These are phyloP conservation scores for Drosophila tristis DNA, from an alignment of 1,140 invertebrate genomes.

Conservation along the genomic window DNA sequence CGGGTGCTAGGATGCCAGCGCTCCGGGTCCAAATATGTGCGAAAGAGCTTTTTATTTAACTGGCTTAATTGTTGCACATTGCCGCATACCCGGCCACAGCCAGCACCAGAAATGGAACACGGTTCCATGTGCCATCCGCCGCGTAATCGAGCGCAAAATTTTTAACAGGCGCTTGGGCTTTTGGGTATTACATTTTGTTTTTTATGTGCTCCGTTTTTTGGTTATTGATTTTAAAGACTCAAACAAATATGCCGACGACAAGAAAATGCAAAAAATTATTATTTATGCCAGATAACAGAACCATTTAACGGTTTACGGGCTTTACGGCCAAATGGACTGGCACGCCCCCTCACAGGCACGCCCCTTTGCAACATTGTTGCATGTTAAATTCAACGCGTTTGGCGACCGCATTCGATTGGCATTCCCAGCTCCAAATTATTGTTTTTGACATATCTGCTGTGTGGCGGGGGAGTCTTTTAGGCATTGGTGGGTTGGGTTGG, in stretches of 20 bases:
- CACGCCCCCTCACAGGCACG: background rate
- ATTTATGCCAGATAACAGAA: slow-evolving; percentile 58
- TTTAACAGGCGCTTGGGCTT: slow-evolving; percentile 36
- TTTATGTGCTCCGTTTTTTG: slow-evolving; percentile 25
- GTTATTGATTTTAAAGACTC: slow-evolving; percentile 67
- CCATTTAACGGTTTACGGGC: slow-evolving; percentile 53
- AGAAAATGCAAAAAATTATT: slow-evolving; percentile 32
- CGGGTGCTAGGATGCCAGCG: too few relatives aligned
- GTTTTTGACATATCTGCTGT: slow-evolving; percentile 55
- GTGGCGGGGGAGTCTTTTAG: slow-evolving; percentile 1
- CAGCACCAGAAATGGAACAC: background rate
- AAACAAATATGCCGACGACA: slow-evolving; percentile 43
- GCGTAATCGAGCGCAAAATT: slow-evolving; percentile 75
- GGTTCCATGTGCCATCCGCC: slow-evolving; percentile 20
- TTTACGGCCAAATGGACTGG: slow-evolving; percentile 41
- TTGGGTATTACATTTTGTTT: slow-evolving; percentile 23
- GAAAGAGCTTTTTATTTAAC: slow-evolving; percentile 78
- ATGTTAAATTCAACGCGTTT: slow-evolving; percentile 47
- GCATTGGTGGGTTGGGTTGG: background rate
- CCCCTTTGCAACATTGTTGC: slow-evolving; percentile 15
- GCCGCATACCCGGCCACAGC: slow-evolving; percentile 1
- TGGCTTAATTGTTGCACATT: slow-evolving; percentile 75
- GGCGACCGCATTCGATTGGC: slow-evolving; percentile 51
- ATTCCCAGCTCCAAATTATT: slow-evolving; percentile 30
- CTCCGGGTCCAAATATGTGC: slow-evolving; percentile 72